phyloP scores from a whole-genome alignment of 2,888 invertebrate species.

The Nemotelus pantherinus region DNA sequence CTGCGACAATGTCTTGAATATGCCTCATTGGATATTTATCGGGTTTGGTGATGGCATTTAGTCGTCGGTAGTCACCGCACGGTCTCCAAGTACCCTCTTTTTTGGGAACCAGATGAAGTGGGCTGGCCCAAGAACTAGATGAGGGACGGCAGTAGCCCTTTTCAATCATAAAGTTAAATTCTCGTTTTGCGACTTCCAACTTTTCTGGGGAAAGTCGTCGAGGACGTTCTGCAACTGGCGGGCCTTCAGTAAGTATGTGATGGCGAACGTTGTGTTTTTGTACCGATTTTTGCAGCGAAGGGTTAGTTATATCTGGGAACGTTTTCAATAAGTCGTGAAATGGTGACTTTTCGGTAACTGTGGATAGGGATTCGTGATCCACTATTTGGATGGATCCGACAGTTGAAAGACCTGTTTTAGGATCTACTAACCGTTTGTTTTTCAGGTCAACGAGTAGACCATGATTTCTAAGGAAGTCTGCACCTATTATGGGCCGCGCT shows the following conservation, averaged over 20 bases:
- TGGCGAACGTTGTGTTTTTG: neutral
- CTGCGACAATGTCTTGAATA: no score
- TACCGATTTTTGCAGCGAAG: neutral
- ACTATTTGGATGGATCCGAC: no score
- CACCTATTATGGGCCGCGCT: constrained; percentile 45
- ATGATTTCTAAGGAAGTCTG: constrained; percentile 43
- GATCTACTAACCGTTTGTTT: constrained; percentile 12
- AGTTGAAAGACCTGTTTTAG: neutral
- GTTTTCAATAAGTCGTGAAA: neutral
- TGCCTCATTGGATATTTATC: no score
- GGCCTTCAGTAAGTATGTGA: constrained; percentile 36
- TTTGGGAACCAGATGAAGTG: constrained; percentile 57
- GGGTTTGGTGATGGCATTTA: no score
- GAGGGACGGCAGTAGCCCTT: constrained; percentile 62
- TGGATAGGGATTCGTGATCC: no score
- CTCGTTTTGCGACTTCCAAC: constrained; percentile 41
- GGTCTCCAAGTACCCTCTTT: constrained; percentile 54
- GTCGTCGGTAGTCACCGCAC: constrained; percentile 29
- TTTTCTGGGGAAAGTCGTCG: constrained; percentile 55
- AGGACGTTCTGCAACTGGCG: constrained; percentile 44
- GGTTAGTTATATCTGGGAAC: neutral
- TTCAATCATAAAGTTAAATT: constrained; percentile 52
- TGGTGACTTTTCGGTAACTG: no score
- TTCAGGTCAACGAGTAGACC: constrained; percentile 46
- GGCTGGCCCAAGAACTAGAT: constrained; percentile 51